phyloP scores from a whole-genome alignment of 1,140 invertebrate genomes.

The Parasteatoda tepidariorum region DNA sequence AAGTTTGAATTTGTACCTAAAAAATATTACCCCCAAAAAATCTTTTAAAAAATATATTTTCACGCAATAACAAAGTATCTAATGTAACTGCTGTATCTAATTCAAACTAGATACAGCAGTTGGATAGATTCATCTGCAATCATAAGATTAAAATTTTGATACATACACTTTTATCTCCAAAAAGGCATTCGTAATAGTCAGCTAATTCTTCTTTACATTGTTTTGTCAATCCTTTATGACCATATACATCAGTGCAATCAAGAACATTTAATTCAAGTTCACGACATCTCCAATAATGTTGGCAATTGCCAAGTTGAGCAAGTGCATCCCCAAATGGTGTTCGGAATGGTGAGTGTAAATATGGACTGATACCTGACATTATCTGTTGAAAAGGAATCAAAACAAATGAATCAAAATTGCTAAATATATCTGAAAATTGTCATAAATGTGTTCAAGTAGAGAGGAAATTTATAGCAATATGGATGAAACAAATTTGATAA shows the following conservation, averaged over 20 bases:
- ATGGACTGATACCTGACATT: neutral
- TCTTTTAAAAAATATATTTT: too few relatives aligned
- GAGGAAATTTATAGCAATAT: too few relatives aligned
- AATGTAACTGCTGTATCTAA: too few relatives aligned
- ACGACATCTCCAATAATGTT: constrained; percentile 22
- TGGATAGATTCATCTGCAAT: too few relatives aligned
- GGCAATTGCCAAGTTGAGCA: neutral
- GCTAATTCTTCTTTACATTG: constrained; percentile 10
- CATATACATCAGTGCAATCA: constrained; percentile 53
- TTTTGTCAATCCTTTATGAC: constrained; percentile 31
- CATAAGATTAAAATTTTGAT: too few relatives aligned
- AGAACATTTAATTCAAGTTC: constrained; percentile 55
- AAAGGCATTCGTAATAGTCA: constrained; percentile 39
- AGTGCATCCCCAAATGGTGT: constrained; percentile 9
- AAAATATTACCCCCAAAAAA: too few relatives aligned
- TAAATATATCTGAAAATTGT: neutral
- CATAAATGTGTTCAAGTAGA: too few relatives aligned
- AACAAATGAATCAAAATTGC: neutral
- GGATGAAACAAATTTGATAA: too few relatives aligned
- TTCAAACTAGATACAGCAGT: too few relatives aligned
- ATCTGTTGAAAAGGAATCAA: neutral
- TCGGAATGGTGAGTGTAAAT: neutral
- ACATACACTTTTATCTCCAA: constrained; percentile 25
- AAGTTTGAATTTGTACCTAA: too few relatives aligned
- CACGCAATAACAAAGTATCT: too few relatives aligned